Evolutionary conservation across 1,140 invertebrate genomes (phyloP).

Genomic region (Zaprionus taronus): DNA sequence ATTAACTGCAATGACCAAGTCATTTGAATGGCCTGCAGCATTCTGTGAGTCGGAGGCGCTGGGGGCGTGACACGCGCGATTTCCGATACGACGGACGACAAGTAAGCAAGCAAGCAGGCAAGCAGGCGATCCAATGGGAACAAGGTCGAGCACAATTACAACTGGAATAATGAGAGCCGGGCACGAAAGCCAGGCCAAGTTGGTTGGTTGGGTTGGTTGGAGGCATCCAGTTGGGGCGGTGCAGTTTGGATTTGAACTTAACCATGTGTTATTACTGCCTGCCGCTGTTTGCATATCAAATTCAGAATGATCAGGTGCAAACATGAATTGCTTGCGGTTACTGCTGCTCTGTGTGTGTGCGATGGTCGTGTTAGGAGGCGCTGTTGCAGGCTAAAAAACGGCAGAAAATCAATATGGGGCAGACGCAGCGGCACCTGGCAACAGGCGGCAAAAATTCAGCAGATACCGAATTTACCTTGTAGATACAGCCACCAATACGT

Average conservation of each 20-base stretch:
- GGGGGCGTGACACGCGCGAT: constrained; percentile 68
- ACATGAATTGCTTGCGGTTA: constrained; percentile 56
- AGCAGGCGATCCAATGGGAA: constrained; percentile 39
- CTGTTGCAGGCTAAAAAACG: constrained; percentile 45
- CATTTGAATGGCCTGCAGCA: constrained; percentile 57
- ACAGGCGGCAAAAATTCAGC: constrained; percentile 50
- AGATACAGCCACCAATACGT: constrained; percentile 13
- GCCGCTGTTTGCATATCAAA: constrained; percentile 72
- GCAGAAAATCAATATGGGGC: constrained; percentile 70
- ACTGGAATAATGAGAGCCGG: constrained; percentile 53
- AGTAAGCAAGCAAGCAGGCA: background rate
- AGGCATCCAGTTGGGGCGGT: background rate
- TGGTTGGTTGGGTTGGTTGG: too few species aligned
- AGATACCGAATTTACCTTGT: constrained; percentile 12
- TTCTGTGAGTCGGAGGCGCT: background rate
- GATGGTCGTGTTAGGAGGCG: constrained; percentile 1
- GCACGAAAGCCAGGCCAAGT: constrained; percentile 37
- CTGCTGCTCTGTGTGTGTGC: too few species aligned
- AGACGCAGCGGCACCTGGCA: constrained; percentile 68
- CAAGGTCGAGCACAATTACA: constrained; percentile 69
- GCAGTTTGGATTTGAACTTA: constrained; percentile 32
- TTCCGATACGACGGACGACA: constrained; percentile 55
- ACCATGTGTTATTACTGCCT: constrained; percentile 69
- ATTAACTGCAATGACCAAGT: constrained; percentile 80
- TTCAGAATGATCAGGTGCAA: constrained; percentile 77